Evolutionary conservation across 2,888 invertebrate species (phyloP).

Genomic region (Colostygia pectinataria): DNA sequence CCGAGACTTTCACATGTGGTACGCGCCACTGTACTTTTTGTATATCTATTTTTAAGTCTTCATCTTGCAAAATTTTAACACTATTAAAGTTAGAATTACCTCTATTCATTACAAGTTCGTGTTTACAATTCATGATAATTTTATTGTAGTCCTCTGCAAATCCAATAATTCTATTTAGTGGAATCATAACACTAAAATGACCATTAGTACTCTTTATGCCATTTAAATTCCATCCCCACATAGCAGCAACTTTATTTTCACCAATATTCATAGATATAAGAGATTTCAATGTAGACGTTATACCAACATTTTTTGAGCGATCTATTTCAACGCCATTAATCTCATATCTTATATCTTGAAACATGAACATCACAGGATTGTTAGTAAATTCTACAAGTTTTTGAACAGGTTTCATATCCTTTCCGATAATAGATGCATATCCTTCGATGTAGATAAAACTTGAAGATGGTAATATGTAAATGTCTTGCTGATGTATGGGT

Average conservation of each 20-base stretch:
- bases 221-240: slow-evolving; percentile 1
- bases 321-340: slow-evolving; percentile 5
- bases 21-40: slow-evolving; percentile 7
- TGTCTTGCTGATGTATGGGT: slow-evolving; percentile 4
- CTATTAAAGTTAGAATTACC: background rate
- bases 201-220: background rate
- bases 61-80: background rate
- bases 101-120: slow-evolving; percentile 11
- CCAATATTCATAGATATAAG: slow-evolving; percentile 1
- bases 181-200: background rate
- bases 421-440: background rate
- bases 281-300: slow-evolving; percentile 1
- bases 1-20: background rate
- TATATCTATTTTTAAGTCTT: slow-evolving; percentile 3
- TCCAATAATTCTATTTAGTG: background rate
- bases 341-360: slow-evolving; percentile 7
- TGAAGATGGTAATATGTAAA: background rate
- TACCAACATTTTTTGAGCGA: background rate
- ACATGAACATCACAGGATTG: background rate
- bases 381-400: background rate
- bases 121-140: slow-evolving; percentile 11
- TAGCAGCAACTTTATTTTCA: slow-evolving; percentile 2
- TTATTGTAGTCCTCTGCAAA: slow-evolving; percentile 9
- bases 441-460: slow-evolving; percentile 1
- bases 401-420: background rate